Evolutionary conservation across 53 echinoderm and acorn worm species (phyloP).

Genomic region (Patiria pectinifera): DNA sequence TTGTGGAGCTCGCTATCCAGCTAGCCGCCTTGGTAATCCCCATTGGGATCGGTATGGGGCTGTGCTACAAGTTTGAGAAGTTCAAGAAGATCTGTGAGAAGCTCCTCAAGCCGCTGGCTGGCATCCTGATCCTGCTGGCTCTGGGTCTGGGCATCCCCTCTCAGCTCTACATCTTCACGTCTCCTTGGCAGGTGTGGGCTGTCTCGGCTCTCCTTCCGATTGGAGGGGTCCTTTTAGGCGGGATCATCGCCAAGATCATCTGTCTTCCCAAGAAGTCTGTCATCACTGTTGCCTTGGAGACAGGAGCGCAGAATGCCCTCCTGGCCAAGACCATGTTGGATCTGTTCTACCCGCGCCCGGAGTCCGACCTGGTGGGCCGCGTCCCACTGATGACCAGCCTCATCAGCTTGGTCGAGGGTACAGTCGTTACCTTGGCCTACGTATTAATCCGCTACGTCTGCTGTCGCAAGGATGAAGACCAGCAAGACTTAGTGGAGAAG

Average conservation of each 20-base stretch:
- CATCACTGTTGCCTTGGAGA: slow-evolving; percentile 78
- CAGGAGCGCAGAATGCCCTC: slow-evolving; percentile 86
- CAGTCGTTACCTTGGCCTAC: slow-evolving; percentile 66
- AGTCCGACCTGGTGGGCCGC: slow-evolving; percentile 83
- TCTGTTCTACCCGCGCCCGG: slow-evolving; percentile 92
- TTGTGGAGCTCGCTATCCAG: slow-evolving; percentile 73
- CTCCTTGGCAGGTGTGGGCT: slow-evolving; percentile 65
- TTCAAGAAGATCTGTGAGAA: slow-evolving; percentile 67
- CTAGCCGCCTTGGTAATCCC: slow-evolving; percentile 70
- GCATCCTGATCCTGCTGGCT: slow-evolving; percentile 68
- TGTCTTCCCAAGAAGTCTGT: slow-evolving; percentile 59
- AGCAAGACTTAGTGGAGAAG: slow-evolving; percentile 36
- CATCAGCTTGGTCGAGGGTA: slow-evolving; percentile 79
- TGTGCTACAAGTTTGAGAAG: slow-evolving; percentile 70
- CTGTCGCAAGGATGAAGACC: slow-evolving; percentile 69
- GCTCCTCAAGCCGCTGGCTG: slow-evolving; percentile 75
- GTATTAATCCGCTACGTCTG: slow-evolving; percentile 59
- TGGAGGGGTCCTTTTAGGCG: slow-evolving; percentile 62
- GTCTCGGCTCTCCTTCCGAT: slow-evolving; percentile 68
- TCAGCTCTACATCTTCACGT: slow-evolving; percentile 63
- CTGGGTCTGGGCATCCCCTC: slow-evolving; percentile 71
- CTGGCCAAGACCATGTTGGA: slow-evolving; percentile 84
- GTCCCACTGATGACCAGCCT: slow-evolving; percentile 82
- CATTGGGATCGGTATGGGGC: slow-evolving; percentile 62
- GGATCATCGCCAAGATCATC: slow-evolving; percentile 63